Evolutionary conservation across 2,113 vertebrate species (phyloP), one percentile per base, ranked within the genome.

Genomic region (Cygnus buccinator): DNA sequence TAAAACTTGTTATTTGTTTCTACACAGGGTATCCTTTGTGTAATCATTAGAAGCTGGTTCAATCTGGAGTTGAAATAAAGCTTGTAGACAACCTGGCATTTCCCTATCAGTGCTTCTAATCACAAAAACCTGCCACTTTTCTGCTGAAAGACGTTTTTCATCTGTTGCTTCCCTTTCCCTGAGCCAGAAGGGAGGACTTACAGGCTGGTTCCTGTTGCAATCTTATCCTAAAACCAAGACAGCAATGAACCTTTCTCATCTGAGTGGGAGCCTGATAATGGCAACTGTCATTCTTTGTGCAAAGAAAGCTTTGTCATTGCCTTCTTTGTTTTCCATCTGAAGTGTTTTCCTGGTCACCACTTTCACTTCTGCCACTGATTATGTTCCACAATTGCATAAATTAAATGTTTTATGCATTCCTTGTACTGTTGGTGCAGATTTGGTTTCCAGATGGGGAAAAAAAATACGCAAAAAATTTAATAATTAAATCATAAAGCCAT

Each of bases 401-500:
- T 81, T 43, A 55, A 88, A 92, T 46, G 8, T 63, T 74, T 80
- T 55, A 67, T 33, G 52, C 29, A 78, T 92, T 84, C 28, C 9
- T n/a, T 3, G 1, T 28, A 35, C 29, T 21, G 6, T 0, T 28
- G 5, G 33, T 21, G 21, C 15, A 5, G 5, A 44, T 85, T 76
- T 61, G 41, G n/a, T 88, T 90, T 80, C 89, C 83, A 84, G 44
- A 19, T 2, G n/a, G 58, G 76, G 41, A 23, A 6, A 26, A 58
- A 72, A 73, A 50, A 74, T 71, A 58, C 14, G 63, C 28, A 84
- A 87, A 58, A 50, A 92, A 35, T 8, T 59, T 18, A 7, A 33
- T 31, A 66, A 89, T 93, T 66, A 93, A 93, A 86, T 67, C 57
- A 72, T 77, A 29, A 84, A 88, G 13, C 55, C 95, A 93, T 94